Percentiles rank a stretch among this genome's conserved stretches.
Conservation (phyloP, 2,888 invertebrate genomes). For the Norana najaformis region DNA sequence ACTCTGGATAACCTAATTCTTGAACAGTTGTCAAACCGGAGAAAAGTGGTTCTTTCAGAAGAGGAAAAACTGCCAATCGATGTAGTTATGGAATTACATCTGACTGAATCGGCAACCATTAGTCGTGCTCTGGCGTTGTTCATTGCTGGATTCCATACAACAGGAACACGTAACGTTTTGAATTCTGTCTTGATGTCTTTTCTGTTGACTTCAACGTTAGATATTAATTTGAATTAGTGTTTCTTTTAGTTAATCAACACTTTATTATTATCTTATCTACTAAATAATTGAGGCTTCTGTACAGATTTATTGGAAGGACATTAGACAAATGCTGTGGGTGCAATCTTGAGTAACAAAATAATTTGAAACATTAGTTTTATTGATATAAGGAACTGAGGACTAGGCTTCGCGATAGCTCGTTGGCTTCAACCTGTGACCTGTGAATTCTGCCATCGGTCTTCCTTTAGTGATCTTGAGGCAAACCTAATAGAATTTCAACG, state of each 20-base stretch:
- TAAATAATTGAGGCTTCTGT: neutral
- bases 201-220: neutral
- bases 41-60: neutral
- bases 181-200: neutral
- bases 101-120: neutral
- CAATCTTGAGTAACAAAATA: too few species aligned
- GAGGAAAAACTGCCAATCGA: neutral
- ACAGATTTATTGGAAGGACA: neutral
- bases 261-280: neutral
- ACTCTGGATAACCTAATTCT: neutral
- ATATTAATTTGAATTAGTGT: neutral
- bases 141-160: slow-evolving; percentile 18
- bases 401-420: neutral
- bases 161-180: neutral
- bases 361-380: neutral
- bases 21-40: neutral
- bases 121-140: neutral
- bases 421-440: neutral
- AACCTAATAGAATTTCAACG: too few species aligned
- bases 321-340: neutral
- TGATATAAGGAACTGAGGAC: neutral
- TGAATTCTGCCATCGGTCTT: neutral
- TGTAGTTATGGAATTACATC: neutral
- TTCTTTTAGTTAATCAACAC: neutral
- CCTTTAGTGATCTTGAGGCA: neutral